These are phyloP conservation scores for Malurus melanocephalus DNA, from an alignment of 2,113 vertebrate genomes.

Conservation along the genomic window DNA sequence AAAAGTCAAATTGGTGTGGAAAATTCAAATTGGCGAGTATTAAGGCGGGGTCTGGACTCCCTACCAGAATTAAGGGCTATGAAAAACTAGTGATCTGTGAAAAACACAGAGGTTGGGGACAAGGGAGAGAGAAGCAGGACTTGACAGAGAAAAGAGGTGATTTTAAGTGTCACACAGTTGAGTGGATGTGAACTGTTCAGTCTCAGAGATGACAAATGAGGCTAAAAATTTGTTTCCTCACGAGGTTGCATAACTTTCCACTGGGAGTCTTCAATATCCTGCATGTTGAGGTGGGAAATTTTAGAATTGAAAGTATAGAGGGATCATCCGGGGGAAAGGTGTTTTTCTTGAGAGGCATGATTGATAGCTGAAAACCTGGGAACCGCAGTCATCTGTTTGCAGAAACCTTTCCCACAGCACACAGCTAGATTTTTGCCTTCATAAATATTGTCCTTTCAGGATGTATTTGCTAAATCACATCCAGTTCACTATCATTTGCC, in stretches of 20 bases:
- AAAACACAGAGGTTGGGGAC: not conserved
- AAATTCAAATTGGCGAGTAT: not conserved
- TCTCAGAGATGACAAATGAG: not conserved
- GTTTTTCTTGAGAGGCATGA: not conserved
- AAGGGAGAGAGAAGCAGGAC: not conserved
- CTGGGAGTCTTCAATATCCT: not conserved
- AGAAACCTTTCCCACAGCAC: not conserved
- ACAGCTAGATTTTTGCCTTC: constrained; percentile 10
- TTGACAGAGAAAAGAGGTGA: not conserved
- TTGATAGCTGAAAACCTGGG: not conserved
- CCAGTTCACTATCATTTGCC: constrained; percentile 42
- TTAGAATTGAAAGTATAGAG: not conserved
- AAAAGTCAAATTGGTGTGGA: not conserved
- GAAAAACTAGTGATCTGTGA: not conserved
- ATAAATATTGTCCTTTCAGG: constrained; percentile 51
- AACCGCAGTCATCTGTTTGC: not conserved
- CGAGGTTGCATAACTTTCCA: not conserved
- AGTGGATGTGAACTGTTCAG: not conserved
- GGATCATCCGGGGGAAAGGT: not conserved
- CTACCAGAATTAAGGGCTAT: not conserved
- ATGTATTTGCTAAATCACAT: constrained; percentile 27
- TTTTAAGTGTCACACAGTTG: not conserved
- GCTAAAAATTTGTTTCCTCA: not conserved
- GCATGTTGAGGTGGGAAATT: not conserved
- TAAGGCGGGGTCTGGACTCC: not conserved